Conservation (phyloP, 2,113 vertebrate genomes). For the Sander lucioperca region DNA sequence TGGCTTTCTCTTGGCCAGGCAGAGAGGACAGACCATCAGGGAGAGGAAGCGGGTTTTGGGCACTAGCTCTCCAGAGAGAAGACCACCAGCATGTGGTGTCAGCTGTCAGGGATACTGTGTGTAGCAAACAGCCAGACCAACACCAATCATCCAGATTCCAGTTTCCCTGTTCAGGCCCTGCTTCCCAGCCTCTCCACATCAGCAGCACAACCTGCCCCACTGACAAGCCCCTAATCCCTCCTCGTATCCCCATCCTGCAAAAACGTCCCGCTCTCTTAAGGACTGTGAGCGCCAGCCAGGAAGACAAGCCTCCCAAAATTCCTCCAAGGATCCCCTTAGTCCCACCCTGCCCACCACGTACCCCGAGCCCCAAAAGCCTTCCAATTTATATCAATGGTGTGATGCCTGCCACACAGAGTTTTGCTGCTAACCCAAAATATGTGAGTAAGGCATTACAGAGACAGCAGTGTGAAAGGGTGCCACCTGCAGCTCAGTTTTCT, state of each 20-base stretch:
- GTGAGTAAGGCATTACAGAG: constrained; percentile 93
- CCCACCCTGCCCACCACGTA: constrained; percentile 88
- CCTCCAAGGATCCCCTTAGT: constrained; percentile 91
- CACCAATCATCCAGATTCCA: constrained; percentile 79
- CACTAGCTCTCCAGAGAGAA: constrained; percentile 36
- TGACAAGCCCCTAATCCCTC: constrained; percentile 93
- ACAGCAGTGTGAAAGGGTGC: constrained; percentile 87
- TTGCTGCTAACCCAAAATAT: constrained; percentile 96
- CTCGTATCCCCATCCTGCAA: constrained; percentile 91
- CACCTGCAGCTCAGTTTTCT: constrained; percentile 50
- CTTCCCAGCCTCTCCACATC: constrained; percentile 54
- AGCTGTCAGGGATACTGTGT: constrained; percentile 14
- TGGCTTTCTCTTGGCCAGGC: constrained; percentile 74
- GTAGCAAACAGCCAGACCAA: constrained; percentile 74
- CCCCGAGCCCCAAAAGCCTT: constrained; percentile 94
- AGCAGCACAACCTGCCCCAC: constrained; percentile 2
- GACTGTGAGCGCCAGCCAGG: constrained; percentile 83
- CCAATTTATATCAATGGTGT: constrained; percentile 96
- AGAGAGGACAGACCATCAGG: constrained; percentile 45
- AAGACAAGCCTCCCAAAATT: constrained; percentile 93
- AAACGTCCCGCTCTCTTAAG: constrained; percentile 75
- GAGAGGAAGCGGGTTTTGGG: constrained; percentile 42
- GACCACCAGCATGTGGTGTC: constrained; percentile 30
- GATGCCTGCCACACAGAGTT: constrained; percentile 98
- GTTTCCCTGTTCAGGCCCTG: constrained; percentile 71